Evolutionary conservation across 35 echinoderm and acorn worm genomes (phyloP).

Genomic region (Chiridota heheva): DNA sequence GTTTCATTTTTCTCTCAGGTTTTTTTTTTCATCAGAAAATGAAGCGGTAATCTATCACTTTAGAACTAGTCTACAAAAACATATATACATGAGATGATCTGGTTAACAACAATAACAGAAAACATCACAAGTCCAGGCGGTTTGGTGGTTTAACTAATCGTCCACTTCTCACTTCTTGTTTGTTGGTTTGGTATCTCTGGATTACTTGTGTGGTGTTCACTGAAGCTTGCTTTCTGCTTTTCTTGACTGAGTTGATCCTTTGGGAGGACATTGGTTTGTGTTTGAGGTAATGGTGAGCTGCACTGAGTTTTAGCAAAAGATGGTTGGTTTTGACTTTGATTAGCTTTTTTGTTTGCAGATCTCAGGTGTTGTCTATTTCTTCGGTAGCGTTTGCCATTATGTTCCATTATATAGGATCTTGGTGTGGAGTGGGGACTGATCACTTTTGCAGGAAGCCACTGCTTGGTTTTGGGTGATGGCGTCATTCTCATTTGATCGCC

Average conservation of each 20-base stretch:
- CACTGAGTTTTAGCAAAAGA: background rate
- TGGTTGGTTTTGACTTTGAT: background rate
- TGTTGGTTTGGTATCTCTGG: background rate
- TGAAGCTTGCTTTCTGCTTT: background rate
- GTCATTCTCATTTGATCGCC: constrained; percentile 61
- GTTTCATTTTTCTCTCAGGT: background rate
- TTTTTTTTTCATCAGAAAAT: background rate
- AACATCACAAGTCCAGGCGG: constrained; percentile 19
- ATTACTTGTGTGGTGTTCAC: no score
- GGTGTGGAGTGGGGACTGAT: constrained; percentile 37
- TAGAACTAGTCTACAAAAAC: constrained; percentile 4
- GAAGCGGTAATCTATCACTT: background rate
- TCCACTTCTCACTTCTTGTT: constrained; percentile 25
- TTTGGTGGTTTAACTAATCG: background rate
- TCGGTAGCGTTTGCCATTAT: constrained; percentile 24
- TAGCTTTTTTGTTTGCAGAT: background rate
- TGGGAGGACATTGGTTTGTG: background rate
- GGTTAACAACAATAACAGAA: background rate
- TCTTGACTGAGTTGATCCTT: background rate
- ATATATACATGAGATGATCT: background rate
- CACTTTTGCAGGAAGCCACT: constrained; percentile 67
- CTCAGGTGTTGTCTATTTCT: constrained; percentile 56
- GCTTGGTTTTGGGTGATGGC: constrained; percentile 55
- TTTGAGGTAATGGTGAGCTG: background rate
- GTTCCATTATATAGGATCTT: constrained; percentile 50